Conservation (phyloP, 2,113 vertebrate genomes). For the Corapipo altera region DNA sequence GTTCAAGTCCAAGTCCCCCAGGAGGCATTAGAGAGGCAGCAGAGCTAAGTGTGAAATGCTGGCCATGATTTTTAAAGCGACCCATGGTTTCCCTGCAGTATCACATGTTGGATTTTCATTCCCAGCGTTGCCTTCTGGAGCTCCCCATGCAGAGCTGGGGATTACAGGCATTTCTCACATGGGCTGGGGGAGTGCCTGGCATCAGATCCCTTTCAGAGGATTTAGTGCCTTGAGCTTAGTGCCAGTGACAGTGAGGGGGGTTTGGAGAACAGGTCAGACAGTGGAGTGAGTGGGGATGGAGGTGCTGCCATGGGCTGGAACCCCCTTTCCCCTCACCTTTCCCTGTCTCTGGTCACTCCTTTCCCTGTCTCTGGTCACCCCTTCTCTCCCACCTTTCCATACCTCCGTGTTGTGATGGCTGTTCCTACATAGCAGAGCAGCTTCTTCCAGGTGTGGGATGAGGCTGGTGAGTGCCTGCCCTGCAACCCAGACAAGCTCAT, state of each 20-base stretch:
- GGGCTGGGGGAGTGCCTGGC: neutral
- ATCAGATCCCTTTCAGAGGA: fast-evolving
- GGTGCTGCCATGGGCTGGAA: fast-evolving
- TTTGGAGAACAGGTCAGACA: fast-evolving
- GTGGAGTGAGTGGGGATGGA: fast-evolving
- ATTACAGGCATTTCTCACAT: fast-evolving
- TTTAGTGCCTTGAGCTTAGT: fast-evolving
- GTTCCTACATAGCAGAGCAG: fast-evolving
- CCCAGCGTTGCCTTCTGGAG: neutral
- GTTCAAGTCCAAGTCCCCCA: neutral
- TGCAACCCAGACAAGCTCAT: fast-evolving
- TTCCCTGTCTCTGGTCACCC: neutral
- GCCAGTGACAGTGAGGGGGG: fast-evolving
- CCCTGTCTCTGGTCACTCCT: neutral
- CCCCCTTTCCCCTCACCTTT: neutral
- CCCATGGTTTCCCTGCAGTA: neutral
- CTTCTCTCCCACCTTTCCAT: fast-evolving
- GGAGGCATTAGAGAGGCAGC: neutral
- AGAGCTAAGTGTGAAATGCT: neutral
- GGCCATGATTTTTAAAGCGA: neutral
- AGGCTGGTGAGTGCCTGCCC: neutral
- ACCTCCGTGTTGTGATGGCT: fast-evolving
- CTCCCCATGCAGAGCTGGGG: neutral
- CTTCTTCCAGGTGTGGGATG: fast-evolving
- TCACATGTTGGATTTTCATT: fast-evolving